These are phyloP conservation scores for Anhinga rufa DNA, from an alignment of 2,113 vertebrate genomes.

Conservation along the genomic window DNA sequence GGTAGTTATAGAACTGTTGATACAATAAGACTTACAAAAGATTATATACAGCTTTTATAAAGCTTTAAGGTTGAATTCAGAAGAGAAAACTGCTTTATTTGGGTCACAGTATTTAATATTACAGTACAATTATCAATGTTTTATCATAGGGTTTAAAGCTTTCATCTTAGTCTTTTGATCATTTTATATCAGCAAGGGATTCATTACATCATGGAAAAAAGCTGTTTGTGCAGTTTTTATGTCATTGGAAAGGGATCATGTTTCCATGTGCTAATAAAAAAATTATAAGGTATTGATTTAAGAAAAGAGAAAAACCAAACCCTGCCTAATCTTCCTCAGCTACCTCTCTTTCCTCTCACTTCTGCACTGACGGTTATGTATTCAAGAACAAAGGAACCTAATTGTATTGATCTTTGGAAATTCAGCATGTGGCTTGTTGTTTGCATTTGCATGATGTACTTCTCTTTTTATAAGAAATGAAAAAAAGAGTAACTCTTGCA, in stretches of 20 bases:
- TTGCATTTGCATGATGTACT: background rate
- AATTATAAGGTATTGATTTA: background rate
- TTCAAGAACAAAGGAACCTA: background rate
- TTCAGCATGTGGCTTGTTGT: background rate
- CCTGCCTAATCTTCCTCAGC: background rate
- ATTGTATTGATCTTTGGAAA: background rate
- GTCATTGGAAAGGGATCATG: background rate
- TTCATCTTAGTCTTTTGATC: conserved; percentile 26
- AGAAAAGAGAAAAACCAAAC: background rate
- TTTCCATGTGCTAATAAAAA: background rate
- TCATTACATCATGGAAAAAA: background rate
- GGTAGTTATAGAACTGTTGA: background rate
- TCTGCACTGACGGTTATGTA: background rate
- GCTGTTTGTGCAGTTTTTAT: background rate
- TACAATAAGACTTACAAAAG: background rate
- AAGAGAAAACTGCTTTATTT: background rate
- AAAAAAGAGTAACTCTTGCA: background rate
- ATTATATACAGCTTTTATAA: background rate
- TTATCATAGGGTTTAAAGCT: conserved; percentile 2
- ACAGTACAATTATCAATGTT: conserved; percentile 5
- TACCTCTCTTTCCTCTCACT: background rate
- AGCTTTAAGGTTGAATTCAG: background rate
- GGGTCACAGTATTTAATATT: conserved; percentile 5
- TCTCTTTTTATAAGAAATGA: background rate
- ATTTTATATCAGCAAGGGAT: background rate